Evolutionary conservation across 2,888 invertebrate species (phyloP), one percentile per base, ranked within the genome.

Genomic region (Ptilodon capucinus): DNA sequence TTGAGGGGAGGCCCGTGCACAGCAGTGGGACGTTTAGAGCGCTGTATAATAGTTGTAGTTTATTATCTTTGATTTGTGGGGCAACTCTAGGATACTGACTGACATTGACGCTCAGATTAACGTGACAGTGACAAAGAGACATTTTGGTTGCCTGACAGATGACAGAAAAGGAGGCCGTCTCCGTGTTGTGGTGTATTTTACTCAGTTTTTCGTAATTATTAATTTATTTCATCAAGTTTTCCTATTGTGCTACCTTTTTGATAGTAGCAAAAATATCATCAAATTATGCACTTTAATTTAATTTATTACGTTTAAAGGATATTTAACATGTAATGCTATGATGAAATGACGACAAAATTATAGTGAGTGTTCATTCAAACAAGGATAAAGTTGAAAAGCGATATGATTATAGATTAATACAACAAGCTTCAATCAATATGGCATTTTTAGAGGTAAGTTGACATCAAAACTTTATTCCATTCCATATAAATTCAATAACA

Each of bases 391-490:
- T n/a, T 28, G 25, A 25, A 16, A 28, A 51, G 44, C 55, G 48
- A 54, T 64, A 57, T 68, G 64, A 54, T 47, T 23, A 56, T 36
- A 48, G 54, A 51, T 35, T 62, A 51, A 62, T 50, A 54, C 23
- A 46, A 43, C 40, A 44, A 30, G 43, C 11, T 11, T n/a, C 41
- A 39, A 51, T 51, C 42, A 73, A 43, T 60, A 89, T 89, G 89
- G 86, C 89, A 53, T 89, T 89, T 79, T 80, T 89, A 59, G 89
- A 89, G 87, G 89, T 87, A 77, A 17, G 13, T 1, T n/a, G n/a
- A n/a, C n/a, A n/a, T n/a, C n/a, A n/a, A n/a, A n/a, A n/a, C n/a
- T n/a, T n/a, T n/a, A n/a, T n/a, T n/a, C n/a, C n/a, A n/a, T n/a
- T n/a, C n/a, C n/a, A n/a, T n/a, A n/a, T n/a, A n/a, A n/a, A n/a